A percentile compares a stretch with the other conserved stretches of the same genome.
Conservation (phyloP, 2,113 vertebrate species). For the Neolamprologus tretocephalus region DNA sequence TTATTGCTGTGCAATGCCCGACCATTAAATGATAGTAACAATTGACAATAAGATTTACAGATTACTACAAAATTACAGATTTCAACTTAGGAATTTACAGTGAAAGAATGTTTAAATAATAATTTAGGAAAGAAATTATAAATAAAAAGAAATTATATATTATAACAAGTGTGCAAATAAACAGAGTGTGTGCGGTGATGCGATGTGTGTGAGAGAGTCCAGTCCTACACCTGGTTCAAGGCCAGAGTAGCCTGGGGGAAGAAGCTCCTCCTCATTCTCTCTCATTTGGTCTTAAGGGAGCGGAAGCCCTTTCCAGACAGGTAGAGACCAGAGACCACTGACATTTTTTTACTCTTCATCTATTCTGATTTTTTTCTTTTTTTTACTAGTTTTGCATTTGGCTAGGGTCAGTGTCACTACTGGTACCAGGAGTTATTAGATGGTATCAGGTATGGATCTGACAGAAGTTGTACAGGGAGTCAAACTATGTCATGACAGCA, state of each 20-base stretch:
- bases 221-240: neutral
- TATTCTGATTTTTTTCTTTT: neutral
- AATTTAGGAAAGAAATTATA: neutral
- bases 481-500: neutral
- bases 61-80: neutral
- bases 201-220: fast-evolving
- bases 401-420: neutral
- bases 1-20: neutral
- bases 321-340: neutral
- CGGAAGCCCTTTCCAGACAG: neutral
- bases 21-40: neutral
- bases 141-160: neutral
- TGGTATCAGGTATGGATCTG: neutral
- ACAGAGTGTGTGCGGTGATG: neutral
- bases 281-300: neutral
- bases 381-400: neutral
- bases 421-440: neutral
- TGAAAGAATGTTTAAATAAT: neutral
- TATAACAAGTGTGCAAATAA: neutral
- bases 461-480: neutral
- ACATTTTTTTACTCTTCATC: neutral
- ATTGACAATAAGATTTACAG: neutral
- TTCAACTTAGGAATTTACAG: neutral
- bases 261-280: neutral
- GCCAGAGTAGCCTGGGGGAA: neutral